A percentile compares a stretch with the other conserved stretches of the same genome.
phyloP scores from a whole-genome alignment of 2,888 invertebrate genomes.

The Tridacna gigas region DNA sequence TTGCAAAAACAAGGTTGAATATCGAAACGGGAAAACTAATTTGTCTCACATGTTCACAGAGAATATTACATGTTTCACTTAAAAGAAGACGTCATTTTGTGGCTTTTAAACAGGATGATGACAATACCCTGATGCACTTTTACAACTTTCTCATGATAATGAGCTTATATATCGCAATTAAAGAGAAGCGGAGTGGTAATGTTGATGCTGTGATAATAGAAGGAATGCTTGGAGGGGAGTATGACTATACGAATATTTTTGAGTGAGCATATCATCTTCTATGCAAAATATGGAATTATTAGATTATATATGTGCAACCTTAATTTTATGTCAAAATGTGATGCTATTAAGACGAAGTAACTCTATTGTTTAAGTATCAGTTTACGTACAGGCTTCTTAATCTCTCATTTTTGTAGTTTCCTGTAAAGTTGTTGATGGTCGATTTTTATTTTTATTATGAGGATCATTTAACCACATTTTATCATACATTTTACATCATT shows the following conservation, averaged over 20 bases:
- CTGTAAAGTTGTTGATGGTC: no score
- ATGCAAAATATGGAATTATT: neutral
- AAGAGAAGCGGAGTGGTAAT: neutral
- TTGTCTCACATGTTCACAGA: no score
- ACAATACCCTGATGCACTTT: neutral
- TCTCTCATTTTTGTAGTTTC: neutral
- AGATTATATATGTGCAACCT: neutral
- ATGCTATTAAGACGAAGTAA: no score
- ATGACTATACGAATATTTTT: conserved; percentile 4
- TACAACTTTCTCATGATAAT: conserved; percentile 4
- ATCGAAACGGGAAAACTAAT: no score
- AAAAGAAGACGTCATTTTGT: no score
- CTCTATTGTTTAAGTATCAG: no score
- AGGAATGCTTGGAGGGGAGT: conserved; percentile 2
- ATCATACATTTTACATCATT: neutral
- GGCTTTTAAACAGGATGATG: neutral
- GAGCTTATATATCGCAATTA: neutral
- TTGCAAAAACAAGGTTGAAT: no score
- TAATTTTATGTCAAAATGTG: neutral
- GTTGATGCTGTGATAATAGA: neutral
- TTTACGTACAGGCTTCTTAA: no score
- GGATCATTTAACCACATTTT: neutral
- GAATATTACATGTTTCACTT: no score
- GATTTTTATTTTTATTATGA: neutral
- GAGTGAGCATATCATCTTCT: neutral